Evolutionary conservation across 2,113 vertebrate species (phyloP), one percentile per base, ranked within the genome.

Genomic region (Genyomyrus donnyi): DNA sequence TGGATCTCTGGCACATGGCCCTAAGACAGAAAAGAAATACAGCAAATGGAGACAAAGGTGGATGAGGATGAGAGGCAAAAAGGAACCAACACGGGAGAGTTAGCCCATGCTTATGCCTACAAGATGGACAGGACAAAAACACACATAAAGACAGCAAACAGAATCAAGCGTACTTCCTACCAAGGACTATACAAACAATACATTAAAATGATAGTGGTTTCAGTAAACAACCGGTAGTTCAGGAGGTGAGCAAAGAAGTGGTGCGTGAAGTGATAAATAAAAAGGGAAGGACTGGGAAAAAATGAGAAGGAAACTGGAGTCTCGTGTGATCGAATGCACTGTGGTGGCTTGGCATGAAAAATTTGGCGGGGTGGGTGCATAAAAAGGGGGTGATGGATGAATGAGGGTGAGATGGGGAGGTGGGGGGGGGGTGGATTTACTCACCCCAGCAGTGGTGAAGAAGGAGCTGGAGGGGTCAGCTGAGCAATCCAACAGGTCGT

Each of bases 401-500:
- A 77, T 90, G 85, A 80, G 21, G 89, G 93, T 93, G 86, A 90
- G 85, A 62, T 92, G 91, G 94, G 94, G 94, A 94, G 95, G 27
- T 74, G 90, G 13, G 52, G 52, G 13, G 50, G 39, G 56, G 45
- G 52, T 3, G 53, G 89, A 92, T 92, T 93, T 94, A 97, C 96
- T 95, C 96, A 98, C 97, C 97, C 97, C 97, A 93, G 97, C 94
- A 92, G 96, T 94, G 93, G 97, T 97, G 96, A 98, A 97, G 97
- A 98, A 98, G 94, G 97, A 97, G 93, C 95, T 97, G 94, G 96
- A 96, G 94, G 97, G 96, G 93, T 98, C 97, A 94, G 96, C 96
- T 52, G 97, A 96, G 94, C 95, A 97, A 95, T 98, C 97, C 96
- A 98, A 96, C 96, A 98, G 96, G 96, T 98, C 97, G 91, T 98